Conservation (phyloP, 2,888 invertebrate genomes). For the Amiota communis region DNA sequence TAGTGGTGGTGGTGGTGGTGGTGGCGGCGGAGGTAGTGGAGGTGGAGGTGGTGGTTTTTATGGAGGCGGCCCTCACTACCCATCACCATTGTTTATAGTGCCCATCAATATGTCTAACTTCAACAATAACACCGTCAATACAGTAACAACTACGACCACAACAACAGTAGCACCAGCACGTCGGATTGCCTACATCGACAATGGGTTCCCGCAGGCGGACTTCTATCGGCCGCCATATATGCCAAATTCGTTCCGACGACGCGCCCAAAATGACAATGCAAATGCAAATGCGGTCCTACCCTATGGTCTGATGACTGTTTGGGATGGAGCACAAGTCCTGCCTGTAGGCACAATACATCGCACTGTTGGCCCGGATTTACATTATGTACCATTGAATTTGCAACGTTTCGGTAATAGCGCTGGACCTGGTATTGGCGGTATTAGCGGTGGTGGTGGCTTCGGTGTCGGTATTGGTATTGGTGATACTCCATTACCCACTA, state of each 20-base stretch:
- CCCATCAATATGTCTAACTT: constrained; percentile 33
- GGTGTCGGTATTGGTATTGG: constrained; percentile 4
- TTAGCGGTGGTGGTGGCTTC: constrained; percentile 26
- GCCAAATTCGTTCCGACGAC: constrained; percentile 39
- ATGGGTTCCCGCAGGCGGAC: neutral
- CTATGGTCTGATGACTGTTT: constrained; percentile 42
- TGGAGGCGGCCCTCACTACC: neutral
- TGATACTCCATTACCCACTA: neutral
- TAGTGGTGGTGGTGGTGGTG: neutral
- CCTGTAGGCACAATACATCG: constrained; percentile 27
- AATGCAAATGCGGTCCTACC: constrained; percentile 28
- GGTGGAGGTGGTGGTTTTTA: constrained; percentile 39
- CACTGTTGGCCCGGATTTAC: constrained; percentile 53
- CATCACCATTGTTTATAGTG: neutral
- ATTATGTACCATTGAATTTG: constrained; percentile 53
- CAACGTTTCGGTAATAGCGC: constrained; percentile 33
- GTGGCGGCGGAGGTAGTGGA: constrained; percentile 31
- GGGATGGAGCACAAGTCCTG: constrained; percentile 24
- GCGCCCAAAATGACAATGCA: neutral
- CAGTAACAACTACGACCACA: constrained; percentile 25
- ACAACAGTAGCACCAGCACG: neutral
- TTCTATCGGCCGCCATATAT: constrained; percentile 19
- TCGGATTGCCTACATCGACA: constrained; percentile 19
- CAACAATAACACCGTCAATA: constrained; percentile 29
- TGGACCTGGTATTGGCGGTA: constrained; percentile 41